Percentiles rank a stretch among this genome's conserved stretches.
phyloP scores from a whole-genome alignment of 2,888 invertebrate species.

The Apotomis turbidana region DNA sequence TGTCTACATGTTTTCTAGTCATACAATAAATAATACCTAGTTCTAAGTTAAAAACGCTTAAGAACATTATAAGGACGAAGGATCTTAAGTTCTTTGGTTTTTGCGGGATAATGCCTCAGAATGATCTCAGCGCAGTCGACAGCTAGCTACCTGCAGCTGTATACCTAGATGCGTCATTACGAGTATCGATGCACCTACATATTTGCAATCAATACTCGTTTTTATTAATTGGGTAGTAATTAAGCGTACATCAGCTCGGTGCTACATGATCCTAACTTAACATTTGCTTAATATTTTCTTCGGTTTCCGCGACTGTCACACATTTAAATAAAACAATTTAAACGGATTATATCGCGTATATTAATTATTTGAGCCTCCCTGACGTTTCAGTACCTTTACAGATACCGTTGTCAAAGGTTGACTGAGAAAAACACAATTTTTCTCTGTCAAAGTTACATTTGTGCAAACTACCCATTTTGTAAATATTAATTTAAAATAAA shows the following conservation, averaged over 20 bases:
- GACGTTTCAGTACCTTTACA: no score
- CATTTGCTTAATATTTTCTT: no score
- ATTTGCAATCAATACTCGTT: not conserved
- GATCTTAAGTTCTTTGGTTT: not conserved
- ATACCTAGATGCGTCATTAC: not conserved
- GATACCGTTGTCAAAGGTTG: no score
- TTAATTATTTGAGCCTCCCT: no score
- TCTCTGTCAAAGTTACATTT: no score
- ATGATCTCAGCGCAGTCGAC: constrained; percentile 3
- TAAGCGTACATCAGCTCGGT: not conserved
- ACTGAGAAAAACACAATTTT: no score
- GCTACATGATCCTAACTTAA: not conserved
- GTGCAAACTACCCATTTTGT: no score
- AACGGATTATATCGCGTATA: no score
- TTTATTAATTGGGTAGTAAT: not conserved
- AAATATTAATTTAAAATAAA: no score
- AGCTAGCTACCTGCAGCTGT: not conserved
- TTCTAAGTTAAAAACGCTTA: not conserved
- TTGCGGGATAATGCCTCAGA: not conserved
- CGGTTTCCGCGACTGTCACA: no score
- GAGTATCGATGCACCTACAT: not conserved
- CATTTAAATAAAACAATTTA: no score
- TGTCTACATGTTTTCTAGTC: no score
- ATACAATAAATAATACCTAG: not conserved
- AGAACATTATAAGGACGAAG: not conserved